Evolutionary conservation across 1,140 invertebrate genomes (phyloP).

Genomic region (Pachypeltis micranthus): DNA sequence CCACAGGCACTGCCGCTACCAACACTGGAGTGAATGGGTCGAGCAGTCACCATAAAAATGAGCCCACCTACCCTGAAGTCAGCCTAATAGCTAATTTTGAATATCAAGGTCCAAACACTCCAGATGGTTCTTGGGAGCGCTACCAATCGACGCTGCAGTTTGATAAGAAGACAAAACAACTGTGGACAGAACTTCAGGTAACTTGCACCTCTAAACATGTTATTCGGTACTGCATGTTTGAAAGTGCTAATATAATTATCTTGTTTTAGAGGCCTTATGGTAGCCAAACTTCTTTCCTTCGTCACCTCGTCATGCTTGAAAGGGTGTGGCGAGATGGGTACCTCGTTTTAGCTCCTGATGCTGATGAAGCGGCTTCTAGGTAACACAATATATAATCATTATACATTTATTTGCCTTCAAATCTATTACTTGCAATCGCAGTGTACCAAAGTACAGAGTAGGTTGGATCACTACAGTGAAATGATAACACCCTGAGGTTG

Average conservation of each 20-base stretch:
- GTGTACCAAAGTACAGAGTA: too few species aligned
- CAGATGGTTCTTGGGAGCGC: conserved; percentile 49
- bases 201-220: not conserved
- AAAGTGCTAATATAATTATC: not conserved
- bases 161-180: conserved; percentile 60
- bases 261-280: conserved; percentile 53
- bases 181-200: conserved; percentile 62
- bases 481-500: too few species aligned
- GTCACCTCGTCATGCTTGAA: conserved; percentile 65
- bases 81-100: conserved; percentile 49
- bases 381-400: too few species aligned
- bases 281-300: conserved; percentile 67
- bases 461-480: too few species aligned
- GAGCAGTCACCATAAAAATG: not conserved
- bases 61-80: not conserved
- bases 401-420: too few species aligned
- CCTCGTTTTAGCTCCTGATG: conserved; percentile 54
- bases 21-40: not conserved
- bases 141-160: conserved; percentile 65
- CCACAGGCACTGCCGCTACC: not conserved
- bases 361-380: conserved; percentile 40
- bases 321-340: conserved; percentile 63
- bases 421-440: too few species aligned
- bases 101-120: conserved; percentile 34
- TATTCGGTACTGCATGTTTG: not conserved